Evolutionary conservation across 2,797 vertebrate species (phyloP).

Genomic region (Myripristis jacobus): DNA sequence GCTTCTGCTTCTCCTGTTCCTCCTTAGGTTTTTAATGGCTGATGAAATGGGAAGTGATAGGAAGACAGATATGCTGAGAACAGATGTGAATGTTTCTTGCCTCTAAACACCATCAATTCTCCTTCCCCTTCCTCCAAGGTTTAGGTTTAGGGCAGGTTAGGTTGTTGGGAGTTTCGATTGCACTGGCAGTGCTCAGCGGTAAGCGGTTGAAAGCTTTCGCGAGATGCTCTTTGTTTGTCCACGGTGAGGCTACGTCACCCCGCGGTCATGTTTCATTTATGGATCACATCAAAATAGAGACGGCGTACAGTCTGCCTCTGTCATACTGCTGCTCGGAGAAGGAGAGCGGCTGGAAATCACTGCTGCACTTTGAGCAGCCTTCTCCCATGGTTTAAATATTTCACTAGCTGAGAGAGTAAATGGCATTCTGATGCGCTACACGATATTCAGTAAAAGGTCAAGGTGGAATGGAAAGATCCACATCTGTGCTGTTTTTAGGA

Average conservation of each 20-base stretch:
- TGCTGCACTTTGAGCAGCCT: conserved; percentile 59
- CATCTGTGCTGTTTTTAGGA: conserved; percentile 70
- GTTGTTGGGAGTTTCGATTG: conserved; percentile 18
- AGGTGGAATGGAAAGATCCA: conserved; percentile 77
- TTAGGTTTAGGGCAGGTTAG: conserved; percentile 16
- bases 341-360: conserved; percentile 36
- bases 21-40: conserved; percentile 31
- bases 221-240: conserved; percentile 56
- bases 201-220: conserved; percentile 36
- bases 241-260: conserved; percentile 18
- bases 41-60: conserved; percentile 41
- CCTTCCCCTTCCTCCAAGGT: background rate
- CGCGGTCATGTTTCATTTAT: conserved; percentile 69
- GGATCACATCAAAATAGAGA: conserved; percentile 51
- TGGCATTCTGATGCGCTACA: conserved; percentile 70
- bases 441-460: conserved; percentile 77
- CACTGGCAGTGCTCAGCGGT: background rate
- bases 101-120: conserved; percentile 13
- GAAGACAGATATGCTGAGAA: conserved; percentile 25
- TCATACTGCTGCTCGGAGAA: conserved; percentile 44
- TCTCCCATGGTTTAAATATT: conserved; percentile 79
- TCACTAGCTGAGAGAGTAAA: conserved; percentile 76
- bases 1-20: background rate
- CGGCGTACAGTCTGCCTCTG: conserved; percentile 24
- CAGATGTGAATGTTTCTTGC: conserved; percentile 25